Conservation (phyloP, 2,113 vertebrate species). For the Octodon degus region DNA sequence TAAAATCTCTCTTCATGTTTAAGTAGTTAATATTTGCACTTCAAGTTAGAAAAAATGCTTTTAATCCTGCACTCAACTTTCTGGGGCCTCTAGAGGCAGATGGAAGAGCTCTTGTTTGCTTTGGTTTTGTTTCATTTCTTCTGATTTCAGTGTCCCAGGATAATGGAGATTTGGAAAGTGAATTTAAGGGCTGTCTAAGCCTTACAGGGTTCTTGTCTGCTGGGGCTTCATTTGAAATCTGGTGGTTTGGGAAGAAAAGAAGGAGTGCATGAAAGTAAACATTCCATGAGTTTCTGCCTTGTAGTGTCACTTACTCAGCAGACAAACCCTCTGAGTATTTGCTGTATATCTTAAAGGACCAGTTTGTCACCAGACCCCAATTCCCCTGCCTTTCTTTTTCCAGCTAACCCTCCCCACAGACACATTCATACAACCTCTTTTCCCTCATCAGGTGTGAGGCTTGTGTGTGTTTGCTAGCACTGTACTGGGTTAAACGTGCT, state of each 20-base stretch:
- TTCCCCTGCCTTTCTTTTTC: constrained; percentile 37
- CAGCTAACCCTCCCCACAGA: neutral
- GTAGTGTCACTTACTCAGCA: constrained; percentile 71
- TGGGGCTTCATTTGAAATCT: constrained; percentile 56
- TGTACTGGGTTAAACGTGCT: neutral
- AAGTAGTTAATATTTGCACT: neutral
- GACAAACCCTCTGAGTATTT: constrained; percentile 75
- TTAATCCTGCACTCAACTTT: neutral
- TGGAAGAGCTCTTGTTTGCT: neutral
- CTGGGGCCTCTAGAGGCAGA: neutral
- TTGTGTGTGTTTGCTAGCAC: neutral
- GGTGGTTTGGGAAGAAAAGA: constrained; percentile 13
- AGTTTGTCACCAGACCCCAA: constrained; percentile 44
- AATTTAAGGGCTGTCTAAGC: constrained; percentile 20
- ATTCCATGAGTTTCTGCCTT: constrained; percentile 68
- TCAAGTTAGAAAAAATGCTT: neutral
- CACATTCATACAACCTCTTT: neutral
- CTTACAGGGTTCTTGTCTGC: constrained; percentile 55
- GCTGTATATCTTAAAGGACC: constrained; percentile 73
- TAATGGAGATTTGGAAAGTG: constrained; percentile 31
- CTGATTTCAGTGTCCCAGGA: constrained; percentile 36
- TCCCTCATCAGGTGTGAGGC: constrained; percentile 37
- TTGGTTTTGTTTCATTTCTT: constrained; percentile 16
- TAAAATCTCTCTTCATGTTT: neutral
- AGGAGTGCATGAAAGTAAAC: constrained; percentile 76